phyloP scores from a whole-genome alignment of 2,797 vertebrate species.

The Bryconaethiops microstoma region DNA sequence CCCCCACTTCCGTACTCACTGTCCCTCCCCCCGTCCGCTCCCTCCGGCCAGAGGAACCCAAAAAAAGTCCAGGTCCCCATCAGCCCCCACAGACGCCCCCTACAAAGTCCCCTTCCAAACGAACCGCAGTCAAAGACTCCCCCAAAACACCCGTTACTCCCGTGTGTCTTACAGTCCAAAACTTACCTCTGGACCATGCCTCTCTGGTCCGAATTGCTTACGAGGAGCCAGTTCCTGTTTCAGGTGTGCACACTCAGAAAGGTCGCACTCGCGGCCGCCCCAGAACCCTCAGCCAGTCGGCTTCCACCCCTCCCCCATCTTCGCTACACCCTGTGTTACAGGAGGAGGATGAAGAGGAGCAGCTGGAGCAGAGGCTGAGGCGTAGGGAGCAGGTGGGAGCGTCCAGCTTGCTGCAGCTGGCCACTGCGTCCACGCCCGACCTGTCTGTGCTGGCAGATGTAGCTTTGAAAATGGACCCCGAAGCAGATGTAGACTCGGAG shows the following conservation, averaged over 20 bases:
- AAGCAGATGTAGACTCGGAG: constrained; percentile 78
- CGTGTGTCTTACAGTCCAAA: constrained; percentile 86
- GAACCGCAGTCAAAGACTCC: constrained; percentile 67
- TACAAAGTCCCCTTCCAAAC: constrained; percentile 68
- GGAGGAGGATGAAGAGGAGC: constrained; percentile 68
- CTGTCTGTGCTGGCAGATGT: constrained; percentile 83
- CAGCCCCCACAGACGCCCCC: constrained; percentile 59
- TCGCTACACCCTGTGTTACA: constrained; percentile 59
- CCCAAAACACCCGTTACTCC: constrained; percentile 63
- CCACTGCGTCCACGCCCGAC: constrained; percentile 75
- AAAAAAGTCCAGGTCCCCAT: constrained; percentile 54
- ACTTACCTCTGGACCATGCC: constrained; percentile 89
- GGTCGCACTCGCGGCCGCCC: constrained; percentile 73
- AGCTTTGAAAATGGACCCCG: constrained; percentile 79
- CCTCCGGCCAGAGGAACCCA: constrained; percentile 67
- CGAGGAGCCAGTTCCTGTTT: constrained; percentile 72
- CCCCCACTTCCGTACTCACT: constrained; percentile 63
- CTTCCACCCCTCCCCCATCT: constrained; percentile 37
- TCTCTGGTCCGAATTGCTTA: constrained; percentile 87
- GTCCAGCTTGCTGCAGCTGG: constrained; percentile 79
- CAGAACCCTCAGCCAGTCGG: constrained; percentile 67
- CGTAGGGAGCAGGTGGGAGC: constrained; percentile 79
- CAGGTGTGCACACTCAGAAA: constrained; percentile 63
- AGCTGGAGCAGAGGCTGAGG: constrained; percentile 70
- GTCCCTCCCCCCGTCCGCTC: constrained; percentile 70